These are phyloP conservation scores for Amphiprion ocellaris DNA, from an alignment of 2,113 vertebrate species.

Conservation along the genomic window DNA sequence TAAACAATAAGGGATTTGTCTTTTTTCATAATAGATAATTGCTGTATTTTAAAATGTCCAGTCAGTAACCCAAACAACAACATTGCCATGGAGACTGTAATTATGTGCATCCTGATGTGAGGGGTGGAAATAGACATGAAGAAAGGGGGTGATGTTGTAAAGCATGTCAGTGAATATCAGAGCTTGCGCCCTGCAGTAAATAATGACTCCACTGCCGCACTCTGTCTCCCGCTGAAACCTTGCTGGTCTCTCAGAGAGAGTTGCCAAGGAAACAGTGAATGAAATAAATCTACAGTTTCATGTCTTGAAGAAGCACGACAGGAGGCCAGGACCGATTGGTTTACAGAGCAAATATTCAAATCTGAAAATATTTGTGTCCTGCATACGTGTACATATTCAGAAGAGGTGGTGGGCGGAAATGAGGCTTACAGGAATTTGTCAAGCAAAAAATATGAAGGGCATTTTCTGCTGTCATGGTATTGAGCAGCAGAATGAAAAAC, in stretches of 20 bases:
- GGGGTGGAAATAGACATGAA: conserved; percentile 69
- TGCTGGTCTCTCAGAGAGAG: conserved; percentile 71
- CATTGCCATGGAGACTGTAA: conserved; percentile 85
- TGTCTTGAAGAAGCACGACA: conserved; percentile 59
- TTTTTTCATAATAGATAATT: conserved; percentile 57
- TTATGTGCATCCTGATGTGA: conserved; percentile 78
- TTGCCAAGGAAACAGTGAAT: conserved; percentile 85
- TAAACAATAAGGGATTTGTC: conserved; percentile 13
- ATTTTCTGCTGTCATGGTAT: not conserved
- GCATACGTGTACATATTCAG: not conserved
- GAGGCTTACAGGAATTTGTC: not conserved
- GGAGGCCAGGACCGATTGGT: conserved; percentile 43
- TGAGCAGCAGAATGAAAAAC: not conserved
- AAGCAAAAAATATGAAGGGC: not conserved
- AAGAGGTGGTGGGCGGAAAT: not conserved
- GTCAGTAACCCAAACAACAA: conserved; percentile 61
- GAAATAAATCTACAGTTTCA: conserved; percentile 76
- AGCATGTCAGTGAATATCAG: conserved; percentile 79
- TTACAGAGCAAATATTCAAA: conserved; percentile 37
- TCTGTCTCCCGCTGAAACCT: conserved; percentile 78
- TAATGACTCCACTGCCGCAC: conserved; percentile 74
- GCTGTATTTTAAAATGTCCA: conserved; percentile 70
- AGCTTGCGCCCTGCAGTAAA: conserved; percentile 81
- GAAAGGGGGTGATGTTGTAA: conserved; percentile 66
- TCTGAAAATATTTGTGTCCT: conserved; percentile 21